A percentile compares a stretch with the other conserved stretches of the same genome.
Conservation (phyloP, 2,113 vertebrate genomes). For the Sialia sialis region DNA sequence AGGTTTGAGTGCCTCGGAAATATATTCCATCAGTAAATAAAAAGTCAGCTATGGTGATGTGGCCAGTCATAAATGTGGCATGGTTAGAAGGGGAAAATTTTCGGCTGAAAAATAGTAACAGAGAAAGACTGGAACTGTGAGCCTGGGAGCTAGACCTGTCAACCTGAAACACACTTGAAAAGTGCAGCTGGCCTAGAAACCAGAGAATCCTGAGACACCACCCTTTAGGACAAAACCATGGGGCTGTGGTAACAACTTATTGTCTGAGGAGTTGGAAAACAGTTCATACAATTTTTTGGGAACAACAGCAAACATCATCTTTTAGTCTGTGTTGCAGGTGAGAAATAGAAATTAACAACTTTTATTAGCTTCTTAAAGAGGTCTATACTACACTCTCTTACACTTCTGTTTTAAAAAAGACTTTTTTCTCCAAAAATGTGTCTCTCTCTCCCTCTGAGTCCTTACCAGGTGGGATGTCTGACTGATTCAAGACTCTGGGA, state of each 20-base stretch:
- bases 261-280: not conserved
- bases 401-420: not conserved
- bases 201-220: not conserved
- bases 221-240: not conserved
- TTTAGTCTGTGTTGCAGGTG: not conserved
- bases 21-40: not conserved
- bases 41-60: not conserved
- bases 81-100: not conserved
- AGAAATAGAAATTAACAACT: not conserved
- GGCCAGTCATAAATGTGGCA: not conserved
- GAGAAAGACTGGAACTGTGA: not conserved
- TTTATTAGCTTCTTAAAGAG: not conserved
- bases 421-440: not conserved
- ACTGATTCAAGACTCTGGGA: not conserved
- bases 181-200: not conserved
- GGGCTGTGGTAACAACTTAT: not conserved
- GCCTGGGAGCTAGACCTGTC: not conserved
- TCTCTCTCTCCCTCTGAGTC: not conserved
- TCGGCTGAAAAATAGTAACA: not conserved
- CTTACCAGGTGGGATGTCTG: not conserved
- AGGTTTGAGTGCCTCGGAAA: not conserved
- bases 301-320: not conserved
- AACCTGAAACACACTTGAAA: not conserved
- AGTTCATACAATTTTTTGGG: not conserved
- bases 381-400: rapidly evolving